Base-by-base conservation (phyloP, 2,113 vertebrate genomes). In the Condylura cristata region DNA sequence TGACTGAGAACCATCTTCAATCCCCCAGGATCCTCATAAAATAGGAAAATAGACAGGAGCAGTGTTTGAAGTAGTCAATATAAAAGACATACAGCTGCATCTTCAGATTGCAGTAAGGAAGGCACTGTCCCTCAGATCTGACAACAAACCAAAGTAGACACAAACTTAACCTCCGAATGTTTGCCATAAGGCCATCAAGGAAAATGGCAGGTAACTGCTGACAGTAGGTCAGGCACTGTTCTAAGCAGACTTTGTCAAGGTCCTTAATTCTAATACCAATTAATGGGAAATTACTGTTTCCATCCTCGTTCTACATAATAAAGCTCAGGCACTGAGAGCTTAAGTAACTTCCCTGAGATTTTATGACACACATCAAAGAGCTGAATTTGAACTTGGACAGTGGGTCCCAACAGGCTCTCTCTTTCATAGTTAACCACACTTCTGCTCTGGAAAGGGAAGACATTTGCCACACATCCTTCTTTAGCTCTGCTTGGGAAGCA, bases 1-100 rank as follows among this genome's bases (percentile, higher is more conserved):
- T 90, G 39, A 90, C 65, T 92, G 94, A 56, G 65, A 91, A 91
- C 28, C 84, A 72, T 66, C 60, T 87, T 53, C 16, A 85, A 53
- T 66, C 46, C 14, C 34, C 41, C 26, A 39, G 93, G 95, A 93
- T 82, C 68, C 18, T 30, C 70, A 18, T 82, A 58, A 92, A 82
- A 53, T 20, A 68, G 46, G 66, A 75, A 37, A 20, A 5, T 56
- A 8, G 17, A 65, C 8, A 48, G 65, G 37, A 92, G 44, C 63
- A 39, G 18, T 63, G 56, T 81, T 92, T 89, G 74, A 85, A 83
- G 60, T 75, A 48, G 24, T 74, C 9, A 81, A 28, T 39, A 11
- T 6, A 4, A 56, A 37, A 46, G 44, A 89, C 32, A 72, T 84
- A 79, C 78, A 78, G 46, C 2, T 53, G 65, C 7, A 53, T 68